These are phyloP conservation scores for Mohoua ochrocephala DNA, from an alignment of 2,113 vertebrate species.

Conservation along the genomic window DNA sequence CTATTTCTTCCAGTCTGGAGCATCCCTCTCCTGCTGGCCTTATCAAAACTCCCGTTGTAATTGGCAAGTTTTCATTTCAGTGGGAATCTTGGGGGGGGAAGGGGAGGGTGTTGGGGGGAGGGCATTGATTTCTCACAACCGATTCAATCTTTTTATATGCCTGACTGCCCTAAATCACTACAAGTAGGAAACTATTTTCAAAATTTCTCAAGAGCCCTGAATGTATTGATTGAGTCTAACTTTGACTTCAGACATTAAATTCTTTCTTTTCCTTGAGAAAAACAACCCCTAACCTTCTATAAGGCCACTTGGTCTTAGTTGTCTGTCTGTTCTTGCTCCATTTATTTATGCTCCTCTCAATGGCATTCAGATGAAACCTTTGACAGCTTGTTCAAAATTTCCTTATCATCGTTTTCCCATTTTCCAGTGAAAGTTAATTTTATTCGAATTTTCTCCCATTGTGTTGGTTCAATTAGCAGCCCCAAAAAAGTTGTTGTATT, in stretches of 20 bases:
- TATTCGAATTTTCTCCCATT: not conserved
- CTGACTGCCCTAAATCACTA: slow-evolving; percentile 63
- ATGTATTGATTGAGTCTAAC: slow-evolving; percentile 46
- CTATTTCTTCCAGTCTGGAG: not conserved
- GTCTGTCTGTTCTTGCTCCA: not conserved
- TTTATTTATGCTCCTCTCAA: not conserved
- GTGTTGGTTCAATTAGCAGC: not conserved
- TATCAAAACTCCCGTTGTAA: slow-evolving; percentile 41
- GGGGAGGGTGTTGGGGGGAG: not conserved
- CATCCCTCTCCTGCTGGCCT: slow-evolving; percentile 38
- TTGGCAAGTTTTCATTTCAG: slow-evolving; percentile 56
- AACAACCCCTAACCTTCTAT: not conserved
- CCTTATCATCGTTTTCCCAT: not conserved
- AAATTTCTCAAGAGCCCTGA: slow-evolving; percentile 60
- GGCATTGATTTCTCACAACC: slow-evolving; percentile 48
- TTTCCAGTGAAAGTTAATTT: not conserved
- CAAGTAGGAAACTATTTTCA: slow-evolving; percentile 63
- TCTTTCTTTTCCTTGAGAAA: slow-evolving; percentile 21
- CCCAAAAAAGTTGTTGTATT: not conserved
- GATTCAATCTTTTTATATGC: slow-evolving; percentile 55
- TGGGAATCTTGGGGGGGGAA: not conserved
- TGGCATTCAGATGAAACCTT: not conserved
- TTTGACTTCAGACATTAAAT: slow-evolving; percentile 53
- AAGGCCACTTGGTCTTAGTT: not conserved
- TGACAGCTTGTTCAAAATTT: not conserved